Base-by-base conservation (phyloP, 2,888 invertebrate species). In the Rhorus exstirpatorius region DNA sequence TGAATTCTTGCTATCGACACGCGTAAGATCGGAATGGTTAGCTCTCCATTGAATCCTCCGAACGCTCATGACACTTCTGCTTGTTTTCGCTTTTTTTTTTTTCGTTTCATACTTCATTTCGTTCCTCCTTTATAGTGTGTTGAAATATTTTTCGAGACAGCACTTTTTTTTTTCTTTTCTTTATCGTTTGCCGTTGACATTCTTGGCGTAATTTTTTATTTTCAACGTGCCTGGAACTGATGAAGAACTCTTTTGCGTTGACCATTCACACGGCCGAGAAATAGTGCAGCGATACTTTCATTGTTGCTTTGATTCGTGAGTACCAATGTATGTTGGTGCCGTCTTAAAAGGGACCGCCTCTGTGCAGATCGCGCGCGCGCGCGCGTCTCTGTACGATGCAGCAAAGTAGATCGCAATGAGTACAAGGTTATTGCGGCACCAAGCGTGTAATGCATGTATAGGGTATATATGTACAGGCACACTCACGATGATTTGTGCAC, bases 391-490 rank as follows among this genome's bases (percentile, higher is more conserved):
- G 85, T 81, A 80, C 80, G 65, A 72, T 79, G 71, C 24, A 41
- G 74, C 68, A 72, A 71, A 79, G 79, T 71, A 86, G 86, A 87
- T 87, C 79, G 90, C 85, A 90, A 90, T 89, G 88, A 87, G 89
- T 89, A 90, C 90, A 90, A 90, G 90, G 90, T 88, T 90, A 85
- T 76, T 71, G 76, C 83, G 44, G 78, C 74, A 14, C 76, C 63
- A 65, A 49, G 55, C 63, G 24, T 53, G 26, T 65, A 65, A 61
- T 19, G 24, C 53, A 38, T 74, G 55, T 24, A 38, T 31, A 76
- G 41, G 41, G 26, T 65, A 26, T 38, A 55, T 35, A 49, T 79
- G 76, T 87, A 49, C 85, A 85, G 84, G 71, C n/a, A n/a, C 83
- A 72, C 84, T 86, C 85, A 83, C 86, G 83, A 65, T 44, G 49